Base-by-base conservation (phyloP, 2,888 invertebrate genomes). In the Hypercompe scribonia region DNA sequence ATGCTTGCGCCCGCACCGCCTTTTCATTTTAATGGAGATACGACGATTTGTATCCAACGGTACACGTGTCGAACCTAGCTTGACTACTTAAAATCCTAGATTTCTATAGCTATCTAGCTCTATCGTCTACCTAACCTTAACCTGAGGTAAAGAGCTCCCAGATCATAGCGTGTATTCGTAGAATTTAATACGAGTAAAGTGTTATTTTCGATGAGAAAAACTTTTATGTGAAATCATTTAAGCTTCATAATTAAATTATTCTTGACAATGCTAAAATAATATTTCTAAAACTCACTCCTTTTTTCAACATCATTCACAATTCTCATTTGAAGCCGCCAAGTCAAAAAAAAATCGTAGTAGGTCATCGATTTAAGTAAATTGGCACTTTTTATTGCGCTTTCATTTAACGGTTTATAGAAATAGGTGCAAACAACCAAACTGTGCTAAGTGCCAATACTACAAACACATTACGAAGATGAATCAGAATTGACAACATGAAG, bases 41-140 rank as follows among this genome's bases (percentile, higher is more conserved):
- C 92, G 90, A 91, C 91, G 90, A 92, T 93, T 93, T 92, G 91
- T 92, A 91, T 89, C 90, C 90, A 94, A 94, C 93, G 93, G 93
- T 94, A 93, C 90, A 92, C 90, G 92, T 92, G 92, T 92, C 90
- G 90, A 91, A 92, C 89, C 80, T 84, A 85, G 82, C 86, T 79
- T 85, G 84, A 84, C 86, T 84, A 87, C 88, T 88, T 87, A 84
- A 91, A 91, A 90, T 89, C 87, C 88, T 85, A 87, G 87, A 90
- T 88, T 89, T 88, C n/a, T n/a, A n/a, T n/a, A n/a, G n/a, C n/a
- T n/a, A n/a, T n/a, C n/a, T n/a, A n/a, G n/a, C 87, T 84, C 83
- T 84, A 88, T 85, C 87, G 85, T 84, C 74, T 82, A 78, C 73
- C 82, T 81, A 82, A 84, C 84, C 79, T 77, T 77, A 81, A 87